Evolutionary conservation across 2,888 invertebrate genomes (phyloP).

Genomic region (Polydrusus tereticollis): DNA sequence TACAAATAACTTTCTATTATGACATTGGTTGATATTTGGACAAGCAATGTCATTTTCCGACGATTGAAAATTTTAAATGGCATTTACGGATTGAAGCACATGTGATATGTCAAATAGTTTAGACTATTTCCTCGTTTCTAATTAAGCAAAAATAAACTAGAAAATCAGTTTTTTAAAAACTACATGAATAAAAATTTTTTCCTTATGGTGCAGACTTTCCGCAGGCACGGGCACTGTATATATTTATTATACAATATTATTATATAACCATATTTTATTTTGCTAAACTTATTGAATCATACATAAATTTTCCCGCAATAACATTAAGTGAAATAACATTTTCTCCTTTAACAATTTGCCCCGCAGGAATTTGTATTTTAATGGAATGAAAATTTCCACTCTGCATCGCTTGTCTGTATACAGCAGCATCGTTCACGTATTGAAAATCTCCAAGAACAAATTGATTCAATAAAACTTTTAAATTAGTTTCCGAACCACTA

Average conservation of each 20-base stretch:
- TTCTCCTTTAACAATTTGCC: background rate
- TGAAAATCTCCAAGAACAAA: background rate
- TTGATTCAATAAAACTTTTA: slow-evolving; percentile 11
- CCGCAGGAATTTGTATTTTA: slow-evolving; percentile 20
- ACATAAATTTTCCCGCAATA: slow-evolving; percentile 26
- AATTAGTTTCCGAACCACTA: background rate
- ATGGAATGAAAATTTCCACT: slow-evolving; percentile 21
- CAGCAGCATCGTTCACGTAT: slow-evolving; percentile 24
- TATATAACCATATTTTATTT: background rate
- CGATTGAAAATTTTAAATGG: too few relatives aligned
- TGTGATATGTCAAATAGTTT: too few relatives aligned
- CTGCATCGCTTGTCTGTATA: slow-evolving; percentile 22
- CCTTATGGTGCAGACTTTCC: too few relatives aligned
- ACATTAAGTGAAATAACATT: slow-evolving; percentile 23
- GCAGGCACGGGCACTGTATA: too few relatives aligned
- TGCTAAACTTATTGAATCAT: slow-evolving; percentile 31
- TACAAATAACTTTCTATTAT: too few relatives aligned
- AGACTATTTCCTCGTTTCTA: too few relatives aligned
- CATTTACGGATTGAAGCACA: too few relatives aligned
- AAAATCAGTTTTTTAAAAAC: too few relatives aligned
- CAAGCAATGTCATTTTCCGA: too few relatives aligned
- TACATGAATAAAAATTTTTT: too few relatives aligned
- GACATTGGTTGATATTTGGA: too few relatives aligned
- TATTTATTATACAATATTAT: background rate
- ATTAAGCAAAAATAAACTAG: too few relatives aligned